Evolutionary conservation across 2,797 vertebrate genomes (phyloP).

Genomic region (Crenuchus spilurus): DNA sequence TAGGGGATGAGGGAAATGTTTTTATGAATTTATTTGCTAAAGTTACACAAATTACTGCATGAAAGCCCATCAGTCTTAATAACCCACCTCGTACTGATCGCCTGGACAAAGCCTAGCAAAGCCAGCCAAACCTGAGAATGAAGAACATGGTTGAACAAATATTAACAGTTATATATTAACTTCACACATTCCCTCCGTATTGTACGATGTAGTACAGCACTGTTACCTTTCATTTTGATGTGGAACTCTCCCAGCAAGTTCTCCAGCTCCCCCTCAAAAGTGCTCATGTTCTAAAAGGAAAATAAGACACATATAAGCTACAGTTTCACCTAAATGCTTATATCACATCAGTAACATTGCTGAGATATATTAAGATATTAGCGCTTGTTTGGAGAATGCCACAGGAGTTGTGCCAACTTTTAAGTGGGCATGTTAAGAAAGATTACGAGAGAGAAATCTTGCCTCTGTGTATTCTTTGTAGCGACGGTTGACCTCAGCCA

Average conservation of each 20-base stretch:
- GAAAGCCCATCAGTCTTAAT: not conserved
- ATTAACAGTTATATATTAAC: not conserved
- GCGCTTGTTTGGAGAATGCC: no score
- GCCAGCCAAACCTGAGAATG: conserved; percentile 73
- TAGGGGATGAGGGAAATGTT: conserved; percentile 12
- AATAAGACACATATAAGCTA: not conserved
- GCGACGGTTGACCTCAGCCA: conserved; percentile 90
- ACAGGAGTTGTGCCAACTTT: not conserved
- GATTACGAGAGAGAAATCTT: conserved; percentile 52
- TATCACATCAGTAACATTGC: no score
- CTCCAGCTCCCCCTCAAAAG: conserved; percentile 93
- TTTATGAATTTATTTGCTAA: conserved; percentile 8
- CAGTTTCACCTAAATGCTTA: no score
- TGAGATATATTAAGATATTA: no score
- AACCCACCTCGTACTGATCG: conserved; percentile 77
- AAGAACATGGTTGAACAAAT: not conserved
- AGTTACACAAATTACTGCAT: not conserved
- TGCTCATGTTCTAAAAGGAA: conserved; percentile 88
- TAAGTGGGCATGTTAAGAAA: not conserved
- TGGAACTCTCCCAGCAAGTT: conserved; percentile 95
- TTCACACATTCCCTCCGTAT: not conserved
- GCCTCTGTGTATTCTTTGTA: conserved; percentile 98
- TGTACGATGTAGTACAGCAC: not conserved
- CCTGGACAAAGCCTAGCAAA: conserved; percentile 81
- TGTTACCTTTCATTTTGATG: conserved; percentile 97